These are phyloP conservation scores for Hydraecia micacea DNA, from an alignment of 2,888 invertebrate species.

Conservation along the genomic window DNA sequence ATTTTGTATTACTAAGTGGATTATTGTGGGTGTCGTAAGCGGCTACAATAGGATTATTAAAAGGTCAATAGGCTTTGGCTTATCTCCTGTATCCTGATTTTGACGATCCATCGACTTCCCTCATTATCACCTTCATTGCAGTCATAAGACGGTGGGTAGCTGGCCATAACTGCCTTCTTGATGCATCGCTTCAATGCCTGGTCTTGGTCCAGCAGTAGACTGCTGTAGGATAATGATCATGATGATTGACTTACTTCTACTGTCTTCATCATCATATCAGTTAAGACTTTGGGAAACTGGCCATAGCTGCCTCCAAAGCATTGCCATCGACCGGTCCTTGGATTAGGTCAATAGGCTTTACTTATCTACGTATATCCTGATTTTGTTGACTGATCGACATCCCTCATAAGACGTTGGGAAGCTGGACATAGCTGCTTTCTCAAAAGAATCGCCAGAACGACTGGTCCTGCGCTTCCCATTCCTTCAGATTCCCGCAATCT, in stretches of 20 bases:
- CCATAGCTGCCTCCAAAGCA: background rate
- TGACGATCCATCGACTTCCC: background rate
- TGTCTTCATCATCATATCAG: background rate
- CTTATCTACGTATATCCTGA: background rate
- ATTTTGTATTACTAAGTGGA: constrained; percentile 61
- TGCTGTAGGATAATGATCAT: too few relatives aligned
- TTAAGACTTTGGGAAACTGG: background rate
- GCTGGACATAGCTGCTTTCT: background rate
- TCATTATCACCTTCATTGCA: background rate
- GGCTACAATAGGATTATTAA: constrained; percentile 27
- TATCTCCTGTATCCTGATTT: background rate
- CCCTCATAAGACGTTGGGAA: too few relatives aligned
- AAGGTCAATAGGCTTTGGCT: constrained; percentile 7
- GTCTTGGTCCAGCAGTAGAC: background rate
- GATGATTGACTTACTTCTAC: background rate
- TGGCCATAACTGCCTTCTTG: background rate
- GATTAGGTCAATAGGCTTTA: background rate
- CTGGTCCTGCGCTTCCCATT: background rate
- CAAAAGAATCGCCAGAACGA: background rate
- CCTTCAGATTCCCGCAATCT: background rate
- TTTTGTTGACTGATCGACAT: background rate
- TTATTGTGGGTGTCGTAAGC: constrained; percentile 34
- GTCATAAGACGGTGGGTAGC: background rate
- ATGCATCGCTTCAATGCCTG: background rate
- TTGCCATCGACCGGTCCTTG: background rate